Percentiles rank a stretch among this genome's conserved stretches.
phyloP scores from a whole-genome alignment of 2,113 vertebrate genomes.

The Rallus limicola region DNA sequence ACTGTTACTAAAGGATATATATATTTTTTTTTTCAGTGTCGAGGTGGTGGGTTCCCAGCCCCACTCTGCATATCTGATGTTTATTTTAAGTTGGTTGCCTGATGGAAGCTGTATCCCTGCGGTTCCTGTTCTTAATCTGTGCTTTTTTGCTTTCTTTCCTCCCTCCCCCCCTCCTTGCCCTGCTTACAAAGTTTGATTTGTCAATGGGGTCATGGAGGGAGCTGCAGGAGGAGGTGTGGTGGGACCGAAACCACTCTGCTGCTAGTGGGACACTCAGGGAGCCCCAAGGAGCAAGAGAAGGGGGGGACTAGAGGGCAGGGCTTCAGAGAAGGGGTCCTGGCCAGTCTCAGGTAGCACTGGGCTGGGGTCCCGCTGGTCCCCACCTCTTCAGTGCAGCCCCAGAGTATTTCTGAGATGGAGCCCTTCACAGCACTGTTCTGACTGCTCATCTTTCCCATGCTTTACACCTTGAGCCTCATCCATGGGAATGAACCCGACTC shows the following conservation, averaged over 20 bases:
- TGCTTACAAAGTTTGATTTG: neutral
- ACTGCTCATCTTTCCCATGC: neutral
- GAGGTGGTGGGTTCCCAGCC: neutral
- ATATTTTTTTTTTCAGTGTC: too few species aligned
- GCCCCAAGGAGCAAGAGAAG: neutral
- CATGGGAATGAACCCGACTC: neutral
- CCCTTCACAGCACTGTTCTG: fast-evolving
- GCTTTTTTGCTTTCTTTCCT: slow-evolving; percentile 11
- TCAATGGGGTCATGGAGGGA: neutral
- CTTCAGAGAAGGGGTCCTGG: neutral
- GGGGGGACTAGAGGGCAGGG: neutral
- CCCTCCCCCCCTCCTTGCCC: too few species aligned
- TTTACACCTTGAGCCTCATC: neutral
- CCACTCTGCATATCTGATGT: slow-evolving; percentile 15
- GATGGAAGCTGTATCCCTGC: slow-evolving; percentile 49
- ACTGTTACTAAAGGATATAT: neutral
- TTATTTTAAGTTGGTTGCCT: slow-evolving; percentile 53
- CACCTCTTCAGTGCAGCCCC: neutral
- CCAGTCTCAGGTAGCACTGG: neutral
- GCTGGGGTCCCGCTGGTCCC: neutral
- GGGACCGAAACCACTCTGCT: neutral
- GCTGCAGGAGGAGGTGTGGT: neutral
- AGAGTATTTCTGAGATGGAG: neutral
- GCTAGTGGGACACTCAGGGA: neutral
- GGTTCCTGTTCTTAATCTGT: slow-evolving; percentile 67